A percentile compares a stretch with the other conserved stretches of the same genome.
phyloP scores from a whole-genome alignment of 2,888 invertebrate genomes.

The Pseudococcus jackbeardsleyi region DNA sequence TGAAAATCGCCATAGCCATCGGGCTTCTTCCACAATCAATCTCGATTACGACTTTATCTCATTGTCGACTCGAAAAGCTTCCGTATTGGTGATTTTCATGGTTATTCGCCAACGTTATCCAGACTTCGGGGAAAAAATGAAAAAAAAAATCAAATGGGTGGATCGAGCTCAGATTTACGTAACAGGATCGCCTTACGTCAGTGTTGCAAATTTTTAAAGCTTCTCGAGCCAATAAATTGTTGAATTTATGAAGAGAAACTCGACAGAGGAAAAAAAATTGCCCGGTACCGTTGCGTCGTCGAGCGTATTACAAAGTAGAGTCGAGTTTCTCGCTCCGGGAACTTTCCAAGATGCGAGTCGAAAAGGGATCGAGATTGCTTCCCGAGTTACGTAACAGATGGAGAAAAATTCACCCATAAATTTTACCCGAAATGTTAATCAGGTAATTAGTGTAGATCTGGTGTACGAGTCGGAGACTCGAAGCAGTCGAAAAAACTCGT shows the following conservation, averaged over 20 bases:
- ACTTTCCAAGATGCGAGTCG: slow-evolving; percentile 16
- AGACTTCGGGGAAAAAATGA: background rate
- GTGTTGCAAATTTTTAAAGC: background rate
- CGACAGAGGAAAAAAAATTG: background rate
- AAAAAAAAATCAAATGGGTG: background rate
- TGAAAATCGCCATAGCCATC: background rate
- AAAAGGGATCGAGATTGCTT: background rate
- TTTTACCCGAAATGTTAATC: slow-evolving; percentile 20
- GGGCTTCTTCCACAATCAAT: background rate
- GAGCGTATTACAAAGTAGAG: background rate
- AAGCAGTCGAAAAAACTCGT: background rate
- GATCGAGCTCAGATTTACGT: background rate
- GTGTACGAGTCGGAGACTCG: background rate
- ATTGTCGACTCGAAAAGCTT: background rate
- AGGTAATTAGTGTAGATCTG: background rate
- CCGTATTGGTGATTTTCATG: slow-evolving; percentile 34
- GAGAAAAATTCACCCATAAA: background rate
- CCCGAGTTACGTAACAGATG: background rate
- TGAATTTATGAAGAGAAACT: background rate
- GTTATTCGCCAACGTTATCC: background rate
- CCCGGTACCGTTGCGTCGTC: background rate
- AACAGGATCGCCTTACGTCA: slow-evolving; percentile 25
- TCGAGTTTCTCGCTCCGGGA: background rate
- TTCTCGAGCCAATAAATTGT: slow-evolving; percentile 26
- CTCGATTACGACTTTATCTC: background rate